Percentiles rank a stretch among this genome's conserved stretches.
Evolutionary conservation across 2,113 vertebrate genomes (phyloP).

Genomic region (Pandion haliaetus): DNA sequence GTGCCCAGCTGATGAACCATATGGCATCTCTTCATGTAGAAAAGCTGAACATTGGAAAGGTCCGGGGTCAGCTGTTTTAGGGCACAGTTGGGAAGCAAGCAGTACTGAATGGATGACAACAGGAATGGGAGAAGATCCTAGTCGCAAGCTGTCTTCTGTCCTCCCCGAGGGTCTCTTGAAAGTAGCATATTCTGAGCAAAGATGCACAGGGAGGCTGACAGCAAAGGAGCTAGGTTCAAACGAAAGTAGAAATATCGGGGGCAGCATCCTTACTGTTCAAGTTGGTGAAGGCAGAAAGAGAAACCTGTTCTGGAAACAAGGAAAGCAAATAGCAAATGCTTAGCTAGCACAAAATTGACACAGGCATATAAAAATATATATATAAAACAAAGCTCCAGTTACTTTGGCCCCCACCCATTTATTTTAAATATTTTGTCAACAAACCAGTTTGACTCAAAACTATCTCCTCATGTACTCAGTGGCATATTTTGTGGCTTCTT

Average conservation of each 20-base stretch:
- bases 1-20: not conserved
- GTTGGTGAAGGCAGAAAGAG: not conserved
- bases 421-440: not conserved
- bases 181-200: not conserved
- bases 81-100: not conserved
- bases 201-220: not conserved
- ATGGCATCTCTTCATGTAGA: constrained; percentile 23
- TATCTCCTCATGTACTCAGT: not conserved
- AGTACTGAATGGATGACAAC: not conserved
- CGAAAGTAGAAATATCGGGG: not conserved
- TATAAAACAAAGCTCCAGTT: not conserved
- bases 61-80: constrained; percentile 14
- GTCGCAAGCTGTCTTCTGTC: not conserved
- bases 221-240: not conserved
- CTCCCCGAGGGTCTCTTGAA: not conserved
- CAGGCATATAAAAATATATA: no score
- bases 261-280: not conserved
- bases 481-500: not conserved
- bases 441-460: not conserved
- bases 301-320: not conserved
- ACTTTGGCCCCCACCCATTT: not conserved
- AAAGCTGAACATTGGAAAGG: constrained; percentile 12
- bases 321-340: not conserved
- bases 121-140: not conserved
- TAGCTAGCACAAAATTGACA: not conserved